Base-by-base conservation (phyloP, 2,888 invertebrate genomes). In the Oeneis ivallda region DNA sequence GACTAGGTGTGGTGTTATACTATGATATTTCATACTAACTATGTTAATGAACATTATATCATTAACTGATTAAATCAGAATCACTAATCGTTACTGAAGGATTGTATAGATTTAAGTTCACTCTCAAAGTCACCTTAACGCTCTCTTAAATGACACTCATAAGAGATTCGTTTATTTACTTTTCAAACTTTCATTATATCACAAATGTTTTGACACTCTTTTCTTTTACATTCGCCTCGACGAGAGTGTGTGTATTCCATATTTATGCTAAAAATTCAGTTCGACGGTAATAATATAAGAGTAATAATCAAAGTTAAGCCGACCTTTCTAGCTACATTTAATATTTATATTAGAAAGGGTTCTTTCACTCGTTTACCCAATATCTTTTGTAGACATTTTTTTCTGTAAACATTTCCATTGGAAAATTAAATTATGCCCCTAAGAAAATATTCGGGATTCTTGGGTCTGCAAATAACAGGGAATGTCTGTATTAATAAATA, bases 261-360 rank as follows among this genome's bases (percentile, higher is more conserved):
- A 43, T 26, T 26, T 13, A 34, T 15, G 15, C 47, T 47, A 17
- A 39, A 50, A 39, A 61, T 39, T 50, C 50, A 26, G 52, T 52
- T 47, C 37, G 19, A 56, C 43, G 43, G 43, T 52, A 43, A 41
- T 62, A 49, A 66, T 67, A 66, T 63, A 59, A 41, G 54, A 65
- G 62, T 69, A 62, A 70, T 65, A 65, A 65, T 67, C 67, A 70
- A 65, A 63, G 67, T 67, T 57, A 50, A 58, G 63, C 17, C 54
- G 47, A 17, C 41, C 67, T 61, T 41, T 56, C 39, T 43, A 41
- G 61, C 49, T 65, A 61, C 43, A 65, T 61, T 56, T 65, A 65
- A 56, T 61, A 64, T 57, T 57, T 52, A 62, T 63, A 64, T 41
- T 34, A 34, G 15, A 47, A 56, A 52, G 47, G 63, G 60, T 59